A percentile compares a stretch with the other conserved stretches of the same genome.
These are phyloP conservation scores for Ciconia boyciana DNA, from an alignment of 2,113 vertebrate species.

Conservation along the genomic window DNA sequence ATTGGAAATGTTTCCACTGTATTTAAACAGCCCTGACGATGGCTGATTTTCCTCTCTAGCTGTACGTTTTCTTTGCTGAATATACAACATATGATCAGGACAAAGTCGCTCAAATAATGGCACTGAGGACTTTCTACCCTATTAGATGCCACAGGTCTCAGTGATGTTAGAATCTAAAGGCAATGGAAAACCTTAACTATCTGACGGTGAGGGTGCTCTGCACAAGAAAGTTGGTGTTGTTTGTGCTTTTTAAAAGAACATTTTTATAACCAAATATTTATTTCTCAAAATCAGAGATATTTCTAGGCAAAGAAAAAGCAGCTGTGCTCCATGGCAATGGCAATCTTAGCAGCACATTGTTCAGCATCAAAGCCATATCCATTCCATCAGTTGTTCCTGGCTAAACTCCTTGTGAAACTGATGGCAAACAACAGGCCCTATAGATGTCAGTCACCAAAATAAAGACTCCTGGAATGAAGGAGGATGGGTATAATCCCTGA, in stretches of 20 bases:
- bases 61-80: background rate
- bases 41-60: background rate
- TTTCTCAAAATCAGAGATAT: background rate
- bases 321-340: background rate
- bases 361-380: background rate
- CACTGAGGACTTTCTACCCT: background rate
- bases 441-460: background rate
- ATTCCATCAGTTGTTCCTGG: background rate
- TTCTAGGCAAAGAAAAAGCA: background rate
- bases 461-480: background rate
- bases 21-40: background rate
- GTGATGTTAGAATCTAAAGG: background rate
- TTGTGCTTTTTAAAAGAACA: background rate
- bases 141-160: background rate
- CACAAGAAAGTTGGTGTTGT: background rate
- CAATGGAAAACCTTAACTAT: background rate
- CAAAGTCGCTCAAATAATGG: background rate
- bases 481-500: background rate
- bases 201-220: background rate
- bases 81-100: background rate
- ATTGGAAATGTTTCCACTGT: background rate
- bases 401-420: background rate
- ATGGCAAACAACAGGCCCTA: background rate
- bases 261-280: background rate
- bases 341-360: background rate